A percentile compares a stretch with the other conserved stretches of the same genome.
Conservation (phyloP, 1,140 invertebrate genomes). For the Octopus bimaculoides region DNA sequence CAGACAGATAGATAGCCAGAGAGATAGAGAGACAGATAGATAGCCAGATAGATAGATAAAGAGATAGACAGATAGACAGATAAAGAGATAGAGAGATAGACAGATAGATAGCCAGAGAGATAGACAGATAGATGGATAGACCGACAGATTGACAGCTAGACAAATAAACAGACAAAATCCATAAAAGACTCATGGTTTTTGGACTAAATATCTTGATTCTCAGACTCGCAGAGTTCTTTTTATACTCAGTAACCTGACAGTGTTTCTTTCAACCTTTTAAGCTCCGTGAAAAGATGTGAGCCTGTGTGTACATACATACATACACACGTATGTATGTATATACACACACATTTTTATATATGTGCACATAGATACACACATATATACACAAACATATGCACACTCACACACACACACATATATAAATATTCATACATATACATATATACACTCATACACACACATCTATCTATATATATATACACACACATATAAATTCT, state of each 20-base stretch:
- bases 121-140: background rate
- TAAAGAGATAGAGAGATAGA: background rate
- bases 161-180: background rate
- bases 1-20: conserved; percentile 6
- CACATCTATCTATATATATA: background rate
- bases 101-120: background rate
- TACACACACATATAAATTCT: background rate
- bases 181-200: background rate
- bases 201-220: background rate
- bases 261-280: background rate
- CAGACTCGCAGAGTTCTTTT: background rate
- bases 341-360: background rate
- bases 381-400: too few species aligned
- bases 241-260: background rate
- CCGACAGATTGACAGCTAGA: background rate
- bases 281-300: background rate
- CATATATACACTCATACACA: background rate
- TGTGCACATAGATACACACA: background rate
- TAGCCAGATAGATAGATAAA: conserved; percentile 8
- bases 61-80: background rate
- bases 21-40: background rate
- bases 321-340: background rate
- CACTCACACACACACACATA: background rate
- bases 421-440: background rate
- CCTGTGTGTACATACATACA: background rate